phyloP scores from a whole-genome alignment of 2,113 vertebrate genomes.

The Corynorhinus townsendii region DNA sequence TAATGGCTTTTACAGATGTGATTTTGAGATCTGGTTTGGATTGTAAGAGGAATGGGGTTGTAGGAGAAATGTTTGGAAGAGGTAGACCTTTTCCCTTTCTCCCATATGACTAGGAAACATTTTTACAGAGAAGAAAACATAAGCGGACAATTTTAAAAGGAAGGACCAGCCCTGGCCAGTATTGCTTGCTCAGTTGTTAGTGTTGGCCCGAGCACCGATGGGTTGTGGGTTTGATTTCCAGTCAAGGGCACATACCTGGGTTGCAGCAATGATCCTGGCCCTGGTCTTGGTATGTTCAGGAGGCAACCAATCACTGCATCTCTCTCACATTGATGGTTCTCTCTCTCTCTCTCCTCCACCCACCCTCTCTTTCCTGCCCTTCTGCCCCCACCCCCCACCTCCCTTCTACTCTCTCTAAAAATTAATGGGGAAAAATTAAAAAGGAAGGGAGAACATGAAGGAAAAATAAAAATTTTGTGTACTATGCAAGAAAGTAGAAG shows the following conservation, averaged over 20 bases:
- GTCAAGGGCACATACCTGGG: too few species aligned
- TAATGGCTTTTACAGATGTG: not conserved
- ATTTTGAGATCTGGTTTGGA: not conserved
- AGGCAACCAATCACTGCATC: too few species aligned
- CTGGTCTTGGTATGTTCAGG: too few species aligned
- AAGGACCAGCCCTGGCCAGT: not conserved
- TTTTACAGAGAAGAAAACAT: not conserved
- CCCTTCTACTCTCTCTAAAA: too few species aligned
- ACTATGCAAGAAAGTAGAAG: not conserved
- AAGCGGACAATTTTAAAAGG: not conserved
- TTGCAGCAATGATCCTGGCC: too few species aligned
- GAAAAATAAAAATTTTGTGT: slow-evolving; percentile 1
- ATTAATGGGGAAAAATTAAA: not conserved
- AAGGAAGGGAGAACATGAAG: not conserved
- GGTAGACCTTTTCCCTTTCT: not conserved
- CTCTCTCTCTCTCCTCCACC: too few species aligned
- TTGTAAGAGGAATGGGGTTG: not conserved
- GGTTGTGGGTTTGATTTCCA: too few species aligned
- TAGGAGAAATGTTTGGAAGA: not conserved
- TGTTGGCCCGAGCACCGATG: too few species aligned
- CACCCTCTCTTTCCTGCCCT: too few species aligned
- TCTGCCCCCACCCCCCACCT: too few species aligned
- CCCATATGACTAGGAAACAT: not conserved
- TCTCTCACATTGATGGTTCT: too few species aligned
- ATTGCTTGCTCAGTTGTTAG: too few species aligned